Evolutionary conservation across 2,797 vertebrate genomes (phyloP).

Genomic region (Garrulus glandarius): DNA sequence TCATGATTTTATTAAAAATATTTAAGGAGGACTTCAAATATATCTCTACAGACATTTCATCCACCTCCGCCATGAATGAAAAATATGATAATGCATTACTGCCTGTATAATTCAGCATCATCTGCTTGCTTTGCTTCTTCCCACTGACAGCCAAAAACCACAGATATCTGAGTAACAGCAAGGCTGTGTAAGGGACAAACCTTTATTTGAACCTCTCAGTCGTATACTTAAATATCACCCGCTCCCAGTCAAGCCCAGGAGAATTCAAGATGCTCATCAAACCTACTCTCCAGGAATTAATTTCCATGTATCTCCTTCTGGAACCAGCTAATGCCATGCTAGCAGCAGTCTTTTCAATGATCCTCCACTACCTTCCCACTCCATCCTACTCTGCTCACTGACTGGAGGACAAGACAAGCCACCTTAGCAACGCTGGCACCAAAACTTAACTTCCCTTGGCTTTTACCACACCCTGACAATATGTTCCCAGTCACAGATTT

Average conservation of each 20-base stretch:
- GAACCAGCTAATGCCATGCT: background rate
- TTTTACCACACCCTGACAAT: background rate
- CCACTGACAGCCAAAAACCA: background rate
- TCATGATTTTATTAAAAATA: conserved; percentile 22
- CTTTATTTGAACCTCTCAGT: background rate
- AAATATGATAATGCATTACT: background rate
- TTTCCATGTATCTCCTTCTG: background rate
- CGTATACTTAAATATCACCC: background rate
- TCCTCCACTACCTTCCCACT: background rate
- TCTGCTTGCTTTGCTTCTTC: background rate
- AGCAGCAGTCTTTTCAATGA: background rate
- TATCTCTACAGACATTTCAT: background rate
- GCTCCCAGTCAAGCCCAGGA: background rate
- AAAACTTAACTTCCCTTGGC: background rate
- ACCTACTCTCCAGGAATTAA: background rate
- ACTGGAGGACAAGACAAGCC: background rate
- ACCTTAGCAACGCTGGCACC: background rate
- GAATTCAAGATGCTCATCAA: background rate
- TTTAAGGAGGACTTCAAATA: conserved; percentile 3
- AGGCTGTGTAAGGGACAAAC: background rate
- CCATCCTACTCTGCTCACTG: background rate
- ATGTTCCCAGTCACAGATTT: background rate
- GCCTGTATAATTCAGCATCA: conserved; percentile 7
- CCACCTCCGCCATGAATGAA: background rate
- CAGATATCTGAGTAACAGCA: background rate